Conservation (phyloP, 2,797 vertebrate genomes). For the Enteromius thamalakanensis region DNA sequence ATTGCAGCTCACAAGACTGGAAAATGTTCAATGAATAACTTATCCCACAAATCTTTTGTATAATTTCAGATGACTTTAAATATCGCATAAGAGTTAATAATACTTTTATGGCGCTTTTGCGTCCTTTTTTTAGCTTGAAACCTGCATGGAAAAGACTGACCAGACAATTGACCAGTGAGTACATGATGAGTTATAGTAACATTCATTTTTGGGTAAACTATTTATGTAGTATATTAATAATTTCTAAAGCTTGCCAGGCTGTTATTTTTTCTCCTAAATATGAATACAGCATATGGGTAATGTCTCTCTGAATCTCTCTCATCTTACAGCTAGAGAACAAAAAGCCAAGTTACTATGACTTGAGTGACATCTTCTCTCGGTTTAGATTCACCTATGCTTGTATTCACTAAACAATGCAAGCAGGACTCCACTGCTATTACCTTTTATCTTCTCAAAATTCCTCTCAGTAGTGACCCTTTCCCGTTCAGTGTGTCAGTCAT, state of each 20-base stretch:
- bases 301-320: constrained; percentile 22
- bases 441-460: constrained; percentile 36
- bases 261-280: neutral
- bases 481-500: constrained; percentile 56
- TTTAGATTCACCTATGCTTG: constrained; percentile 38
- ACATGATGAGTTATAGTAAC: neutral
- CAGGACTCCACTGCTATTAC: constrained; percentile 34
- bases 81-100: neutral
- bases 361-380: constrained; percentile 36
- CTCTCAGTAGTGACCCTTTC: constrained; percentile 47
- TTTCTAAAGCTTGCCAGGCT: neutral
- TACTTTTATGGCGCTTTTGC: neutral
- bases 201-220: neutral
- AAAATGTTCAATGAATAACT: neutral
- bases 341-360: constrained; percentile 28
- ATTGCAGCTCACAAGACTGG: neutral
- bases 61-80: neutral
- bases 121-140: neutral
- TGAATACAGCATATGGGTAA: constrained; percentile 35
- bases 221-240: neutral
- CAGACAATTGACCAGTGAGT: neutral
- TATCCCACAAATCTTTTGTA: neutral
- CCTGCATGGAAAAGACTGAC: neutral
- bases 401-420: constrained; percentile 36
- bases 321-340: constrained; percentile 25